Percentiles rank a stretch among this genome's conserved stretches.
These are phyloP conservation scores for Antedon bifida DNA, from an alignment of 35 echinoderm and acorn worm species.

Conservation along the genomic window DNA sequence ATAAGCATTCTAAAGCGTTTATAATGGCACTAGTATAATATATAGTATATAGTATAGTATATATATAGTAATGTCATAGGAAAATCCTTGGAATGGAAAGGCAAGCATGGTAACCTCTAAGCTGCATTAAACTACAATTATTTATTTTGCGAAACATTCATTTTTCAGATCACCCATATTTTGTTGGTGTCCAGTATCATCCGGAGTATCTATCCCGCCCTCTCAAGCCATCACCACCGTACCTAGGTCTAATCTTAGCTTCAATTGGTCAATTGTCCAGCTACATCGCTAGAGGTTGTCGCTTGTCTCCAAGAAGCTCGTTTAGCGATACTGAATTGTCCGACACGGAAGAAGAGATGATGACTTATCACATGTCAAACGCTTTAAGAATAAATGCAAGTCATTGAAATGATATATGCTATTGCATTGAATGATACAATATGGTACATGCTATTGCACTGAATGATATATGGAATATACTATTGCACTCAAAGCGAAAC, in stretches of 20 bases:
- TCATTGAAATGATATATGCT: not conserved
- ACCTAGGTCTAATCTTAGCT: constrained; percentile 84
- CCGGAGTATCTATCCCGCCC: constrained; percentile 94
- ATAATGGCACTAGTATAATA: no score
- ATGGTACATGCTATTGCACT: no score
- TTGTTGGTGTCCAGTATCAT: constrained; percentile 95
- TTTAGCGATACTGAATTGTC: constrained; percentile 56
- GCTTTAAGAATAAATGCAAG: not conserved
- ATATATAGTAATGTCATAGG: no score
- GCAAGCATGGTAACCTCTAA: no score
- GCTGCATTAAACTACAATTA: no score
- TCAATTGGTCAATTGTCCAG: constrained; percentile 44
- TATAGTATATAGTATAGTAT: no score
- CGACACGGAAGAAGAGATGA: constrained; percentile 82
- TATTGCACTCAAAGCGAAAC: no score
- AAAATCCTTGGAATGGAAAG: no score
- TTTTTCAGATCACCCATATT: constrained; percentile 75
- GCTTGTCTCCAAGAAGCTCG: constrained; percentile 60
- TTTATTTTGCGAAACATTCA: no score
- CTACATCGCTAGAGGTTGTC: constrained; percentile 59
- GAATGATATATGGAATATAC: no score
- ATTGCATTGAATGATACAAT: no score
- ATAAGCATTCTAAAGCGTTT: no score
- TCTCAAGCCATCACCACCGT: constrained; percentile 86
- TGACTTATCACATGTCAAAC: not conserved